Evolutionary conservation across 2,113 vertebrate species (phyloP), one percentile per base, ranked within the genome.

Genomic region (Pogona vitticeps): DNA sequence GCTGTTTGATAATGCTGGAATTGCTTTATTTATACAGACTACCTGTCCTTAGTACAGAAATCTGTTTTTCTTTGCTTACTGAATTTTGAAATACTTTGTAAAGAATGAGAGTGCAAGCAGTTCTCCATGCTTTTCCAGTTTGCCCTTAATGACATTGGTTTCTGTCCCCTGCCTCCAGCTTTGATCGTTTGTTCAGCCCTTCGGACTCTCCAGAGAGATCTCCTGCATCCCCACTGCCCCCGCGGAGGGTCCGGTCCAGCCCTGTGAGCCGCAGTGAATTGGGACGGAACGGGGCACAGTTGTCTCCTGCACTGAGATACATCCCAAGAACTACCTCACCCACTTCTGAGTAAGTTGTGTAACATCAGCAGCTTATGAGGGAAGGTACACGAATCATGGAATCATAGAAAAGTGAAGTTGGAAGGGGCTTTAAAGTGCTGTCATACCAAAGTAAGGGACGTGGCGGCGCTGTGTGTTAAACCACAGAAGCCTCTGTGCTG

Each of bases 161-260:
- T 68, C 17, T 12, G n/a, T 71, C 42, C 73, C 36, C n/a, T 52
- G 52, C 26, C 0, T 26, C n/a, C 78, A 92, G 91, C 31, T 92
- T 92, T 56, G 88, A 91, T 68, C 83, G 83, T 26, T 67, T 92
- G 6, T 92, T 92, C 76, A 92, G 77, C 84, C 36, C 91, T 3
- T 87, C 84, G 1, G 83, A 82, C 33, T 78, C 76, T 38, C 85
- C 76, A 10, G 89, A 89, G 52, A 80, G 63, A 7, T n/a, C 36
- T 63, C 13, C 80, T 0, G 85, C n/a, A 0, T 82, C 75, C 10
- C 33, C 65, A 10, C 38, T 78, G 9, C 46, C 76, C 9, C 20
- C 61, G 9, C n/a, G 70, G 68, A 78, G n/a, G 38, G 1, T 42
- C 13, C 82, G n/a, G 42, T 56, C 71, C 12, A 67, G 79, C 42